phyloP scores from a whole-genome alignment of 2,888 invertebrate species.

The Caenorhabditis auriculariae region DNA sequence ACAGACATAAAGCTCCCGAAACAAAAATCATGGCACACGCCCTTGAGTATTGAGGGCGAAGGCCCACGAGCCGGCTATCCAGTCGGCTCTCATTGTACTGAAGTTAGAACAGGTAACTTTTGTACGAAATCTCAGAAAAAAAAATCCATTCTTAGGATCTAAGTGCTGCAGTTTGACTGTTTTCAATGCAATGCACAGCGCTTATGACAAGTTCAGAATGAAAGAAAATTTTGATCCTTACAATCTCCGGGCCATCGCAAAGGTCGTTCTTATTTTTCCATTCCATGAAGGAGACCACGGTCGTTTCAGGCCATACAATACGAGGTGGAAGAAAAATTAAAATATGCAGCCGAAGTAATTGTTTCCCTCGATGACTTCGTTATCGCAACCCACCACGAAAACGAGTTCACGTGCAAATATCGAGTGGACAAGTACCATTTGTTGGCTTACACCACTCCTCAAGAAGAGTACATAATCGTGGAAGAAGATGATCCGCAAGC shows the following conservation, averaged over 20 bases:
- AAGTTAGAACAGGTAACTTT: constrained; percentile 5
- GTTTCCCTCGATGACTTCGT: constrained; percentile 35
- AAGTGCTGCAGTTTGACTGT: constrained; percentile 31
- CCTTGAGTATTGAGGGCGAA: constrained; percentile 12
- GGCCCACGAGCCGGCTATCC: constrained; percentile 36
- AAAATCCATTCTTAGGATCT: constrained; percentile 17
- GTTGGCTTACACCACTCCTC: constrained; percentile 32
- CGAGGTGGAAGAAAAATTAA: constrained; percentile 26
- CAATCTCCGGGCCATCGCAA: constrained; percentile 26
- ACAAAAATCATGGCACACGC: constrained; percentile 15
- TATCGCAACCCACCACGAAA: constrained; percentile 19
- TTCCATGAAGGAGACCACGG: too few species aligned
- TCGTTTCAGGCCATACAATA: constrained; percentile 14
- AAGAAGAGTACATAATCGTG: neutral
- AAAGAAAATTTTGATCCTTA: constrained; percentile 24
- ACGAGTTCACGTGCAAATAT: constrained; percentile 29
- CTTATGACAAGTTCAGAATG: constrained; percentile 13
- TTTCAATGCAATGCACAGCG: constrained; percentile 35
- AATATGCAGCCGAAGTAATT: constrained; percentile 29
- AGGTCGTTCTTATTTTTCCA: neutral
- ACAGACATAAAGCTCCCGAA: constrained; percentile 12
- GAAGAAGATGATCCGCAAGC: neutral
- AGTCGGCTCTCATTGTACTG: constrained; percentile 31
- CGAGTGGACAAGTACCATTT: constrained; percentile 27
- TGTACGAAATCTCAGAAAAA: neutral